phyloP scores from a whole-genome alignment of 1,140 invertebrate genomes.

The Sitophilus oryzae region DNA sequence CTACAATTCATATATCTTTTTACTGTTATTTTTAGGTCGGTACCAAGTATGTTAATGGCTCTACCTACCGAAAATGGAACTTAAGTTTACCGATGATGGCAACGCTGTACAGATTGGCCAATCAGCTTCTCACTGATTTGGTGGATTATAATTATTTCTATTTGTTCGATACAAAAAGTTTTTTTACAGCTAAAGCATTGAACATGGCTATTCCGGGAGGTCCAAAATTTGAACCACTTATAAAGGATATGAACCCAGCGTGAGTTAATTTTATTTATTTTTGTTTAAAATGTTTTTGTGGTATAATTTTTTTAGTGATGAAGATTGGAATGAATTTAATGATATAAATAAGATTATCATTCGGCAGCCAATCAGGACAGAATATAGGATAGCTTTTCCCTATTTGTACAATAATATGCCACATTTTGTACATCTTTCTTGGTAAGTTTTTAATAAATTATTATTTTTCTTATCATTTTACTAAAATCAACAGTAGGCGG shows the following conservation, averaged over 20 bases:
- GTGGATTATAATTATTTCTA: constrained; percentile 99
- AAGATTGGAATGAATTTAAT: constrained; percentile 99
- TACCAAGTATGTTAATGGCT: constrained; percentile 91
- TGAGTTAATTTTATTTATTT: constrained; percentile 47
- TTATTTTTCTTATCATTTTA: no score
- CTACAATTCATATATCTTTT: not conserved
- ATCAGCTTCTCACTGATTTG: constrained; percentile 96
- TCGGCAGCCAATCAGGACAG: constrained; percentile 94
- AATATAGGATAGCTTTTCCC: constrained; percentile 98
- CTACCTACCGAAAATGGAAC: constrained; percentile 95
- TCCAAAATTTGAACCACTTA: constrained; percentile 98
- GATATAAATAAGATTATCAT: constrained; percentile 99
- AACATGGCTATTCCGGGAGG: constrained; percentile 99
- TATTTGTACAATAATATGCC: constrained; percentile 99
- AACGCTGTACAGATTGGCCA: constrained; percentile 93
- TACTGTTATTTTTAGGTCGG: constrained; percentile 46
- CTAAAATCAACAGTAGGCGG: no score
- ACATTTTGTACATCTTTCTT: constrained; percentile 89
- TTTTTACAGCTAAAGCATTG: constrained; percentile 98
- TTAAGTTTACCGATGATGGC: constrained; percentile 94
- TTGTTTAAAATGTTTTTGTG: constrained; percentile 4
- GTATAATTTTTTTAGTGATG: constrained; percentile 64
- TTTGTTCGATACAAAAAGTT: constrained; percentile 97
- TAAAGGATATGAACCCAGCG: constrained; percentile 95
- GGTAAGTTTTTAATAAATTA: constrained; percentile 72